Percentiles rank a stretch among this genome's conserved stretches.
Evolutionary conservation across 2,888 invertebrate genomes (phyloP).

Genomic region (Erebia epiphron): DNA sequence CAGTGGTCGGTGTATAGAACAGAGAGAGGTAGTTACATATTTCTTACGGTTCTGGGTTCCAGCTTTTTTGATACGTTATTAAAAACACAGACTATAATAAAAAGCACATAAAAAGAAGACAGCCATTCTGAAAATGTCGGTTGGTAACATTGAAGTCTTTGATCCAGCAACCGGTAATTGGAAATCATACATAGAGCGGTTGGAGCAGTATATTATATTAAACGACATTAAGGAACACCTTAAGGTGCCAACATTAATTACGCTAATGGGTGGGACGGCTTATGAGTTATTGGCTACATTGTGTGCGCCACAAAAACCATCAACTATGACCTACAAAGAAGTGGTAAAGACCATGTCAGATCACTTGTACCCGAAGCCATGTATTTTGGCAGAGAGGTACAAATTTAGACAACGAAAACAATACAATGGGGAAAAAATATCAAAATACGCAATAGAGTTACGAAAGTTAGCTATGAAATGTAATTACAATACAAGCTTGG

Average conservation of each 20-base stretch:
- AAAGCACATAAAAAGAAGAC: no score
- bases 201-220: background rate
- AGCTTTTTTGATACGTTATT: no score
- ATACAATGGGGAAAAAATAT: background rate
- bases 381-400: conserved; percentile 4
- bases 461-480: background rate
- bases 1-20: no score
- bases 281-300: conserved; percentile 4
- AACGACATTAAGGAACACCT: background rate
- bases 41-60: background rate
- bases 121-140: background rate
- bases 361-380: background rate
- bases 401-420: background rate
- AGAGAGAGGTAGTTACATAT: background rate
- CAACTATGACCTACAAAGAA: background rate
- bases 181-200: background rate
- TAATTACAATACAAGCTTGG: background rate
- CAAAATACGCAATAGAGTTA: conserved; percentile 1
- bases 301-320: background rate
- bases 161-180: background rate
- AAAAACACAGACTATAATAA: no score
- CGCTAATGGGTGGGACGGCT: background rate
- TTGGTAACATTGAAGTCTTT: conserved; percentile 1
- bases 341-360: conserved; percentile 2
- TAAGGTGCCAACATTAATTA: background rate